Evolutionary conservation across 2,113 vertebrate genomes (phyloP), one percentile per base, ranked within the genome.

Genomic region (Eurypyga helias): DNA sequence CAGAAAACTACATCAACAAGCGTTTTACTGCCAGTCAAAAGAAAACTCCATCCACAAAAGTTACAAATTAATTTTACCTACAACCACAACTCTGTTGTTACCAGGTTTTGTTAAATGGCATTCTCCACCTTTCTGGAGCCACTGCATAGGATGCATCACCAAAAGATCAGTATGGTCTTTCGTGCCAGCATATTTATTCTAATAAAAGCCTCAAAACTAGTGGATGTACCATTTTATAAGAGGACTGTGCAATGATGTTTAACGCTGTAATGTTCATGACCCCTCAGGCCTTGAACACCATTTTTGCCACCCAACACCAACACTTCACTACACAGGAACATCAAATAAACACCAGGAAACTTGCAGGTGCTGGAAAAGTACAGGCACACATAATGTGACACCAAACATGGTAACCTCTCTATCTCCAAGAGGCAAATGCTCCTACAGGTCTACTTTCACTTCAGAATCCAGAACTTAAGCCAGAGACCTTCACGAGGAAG

Each of bases 331-430:
- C 9, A 17, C 13, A 67, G 41, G 17, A 94, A 43, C 7, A 29
- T 19, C 58, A 83, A 64, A 83, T 18, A 55, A 2, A 69, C 7
- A 23, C 6, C 33, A 46, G 31, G 14, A 54, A 61, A 23, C 14
- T 28, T 26, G 14, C 38, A 78, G 49, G 55, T 0, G 2, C 54
- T 25, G 9, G 29, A 60, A 67, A 18, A 7, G 8, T 60, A 36
- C 7, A 9, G 4, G 14, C 23, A 57, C 3, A 5, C 2, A 1
- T 17, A 70, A 21, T 3, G 0, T 19, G 19, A 49, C 28, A 46
- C 5, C n/a, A 78, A 75, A 86, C 13, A 46, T 3, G 5, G 11
- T 6, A 3, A 21, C 25, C 20, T 20, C 75, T 87, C 48, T 76
- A 17, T 13, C 11, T 81, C 21, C 12, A 34, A 49, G 34, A 61